Evolutionary conservation across 2,113 vertebrate species (phyloP), one percentile per base, ranked within the genome.

Genomic region (Daubentonia madagascariensis): DNA sequence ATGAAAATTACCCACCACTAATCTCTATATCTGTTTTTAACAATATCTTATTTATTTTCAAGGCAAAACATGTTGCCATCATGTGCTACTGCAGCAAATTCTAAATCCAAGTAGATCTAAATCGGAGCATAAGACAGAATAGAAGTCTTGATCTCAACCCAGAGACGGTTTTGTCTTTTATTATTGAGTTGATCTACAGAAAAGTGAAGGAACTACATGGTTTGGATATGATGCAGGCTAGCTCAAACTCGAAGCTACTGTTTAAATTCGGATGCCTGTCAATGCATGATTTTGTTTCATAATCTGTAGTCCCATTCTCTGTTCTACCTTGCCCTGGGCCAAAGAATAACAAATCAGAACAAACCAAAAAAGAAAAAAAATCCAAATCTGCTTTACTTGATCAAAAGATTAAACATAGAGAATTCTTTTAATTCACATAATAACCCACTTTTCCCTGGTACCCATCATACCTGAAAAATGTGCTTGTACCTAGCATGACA

Each of bases 21-120:
- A 92, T 91, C 88, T 95, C 43, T 94, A 48, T n/a, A 92, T 84
- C 95, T 97, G 93, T 96, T 97, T 98, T 97, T 96, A 98, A 92
- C 92, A 95, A 61, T 80, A 94, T 85, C 43, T 84, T 92, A 93
- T 76, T 95, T 95, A 85, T 88, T 97, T 97, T 96, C 96, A 97
- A 89, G 78, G 83, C 3, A 88, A 65, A 97, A 92, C 45, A 87
- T 63, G 50, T 86, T 78, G 90, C 25, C 54, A 86, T 43, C 85
- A 63, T 70, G 54, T 73, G 45, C 12, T 20, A 61, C 5, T 81
- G 30, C 65, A 96, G 32, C 65, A 79, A 78, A 92, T 94, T 92
- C 50, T 88, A 43, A 61, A 72, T 94, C 61, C 30, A 91, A 10
- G 0, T 25, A 85, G 35, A 94, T 92, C 12, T 25, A 85, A 30